Evolutionary conservation across 2,113 vertebrate species (phyloP).

Genomic region (Turdus rufiventris): DNA sequence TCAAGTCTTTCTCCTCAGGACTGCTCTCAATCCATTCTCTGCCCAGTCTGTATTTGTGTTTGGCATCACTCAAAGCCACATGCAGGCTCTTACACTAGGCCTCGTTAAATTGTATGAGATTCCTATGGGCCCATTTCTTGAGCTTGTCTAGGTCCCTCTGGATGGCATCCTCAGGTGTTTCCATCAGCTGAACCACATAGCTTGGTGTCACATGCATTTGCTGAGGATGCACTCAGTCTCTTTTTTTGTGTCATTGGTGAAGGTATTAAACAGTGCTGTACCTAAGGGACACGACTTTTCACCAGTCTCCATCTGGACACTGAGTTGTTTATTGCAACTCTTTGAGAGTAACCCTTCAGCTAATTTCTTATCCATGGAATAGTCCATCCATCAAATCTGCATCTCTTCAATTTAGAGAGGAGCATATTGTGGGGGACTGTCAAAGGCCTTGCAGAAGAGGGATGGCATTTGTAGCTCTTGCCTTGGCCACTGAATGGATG

Average conservation of each 20-base stretch:
- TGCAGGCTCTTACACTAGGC: not conserved
- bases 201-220: not conserved
- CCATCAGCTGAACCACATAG: not conserved
- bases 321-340: rapidly evolving
- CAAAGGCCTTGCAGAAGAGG: not conserved
- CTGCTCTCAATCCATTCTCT: not conserved
- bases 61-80: rapidly evolving
- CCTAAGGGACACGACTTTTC: not conserved
- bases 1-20: not conserved
- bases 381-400: not conserved
- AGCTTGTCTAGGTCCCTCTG: not conserved
- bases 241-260: not conserved
- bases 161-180: not conserved
- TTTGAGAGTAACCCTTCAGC: not conserved
- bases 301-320: not conserved
- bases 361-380: not conserved
- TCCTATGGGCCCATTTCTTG: rapidly evolving
- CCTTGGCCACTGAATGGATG: not conserved
- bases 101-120: not conserved
- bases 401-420: not conserved
- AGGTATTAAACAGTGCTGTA: not conserved
- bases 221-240: not conserved
- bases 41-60: not conserved
- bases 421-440: not conserved
- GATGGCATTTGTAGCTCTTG: not conserved